Percentiles rank a stretch among this genome's conserved stretches.
Evolutionary conservation across 1,140 invertebrate species (phyloP).

Genomic region (Leguminivora glycinivorella): DNA sequence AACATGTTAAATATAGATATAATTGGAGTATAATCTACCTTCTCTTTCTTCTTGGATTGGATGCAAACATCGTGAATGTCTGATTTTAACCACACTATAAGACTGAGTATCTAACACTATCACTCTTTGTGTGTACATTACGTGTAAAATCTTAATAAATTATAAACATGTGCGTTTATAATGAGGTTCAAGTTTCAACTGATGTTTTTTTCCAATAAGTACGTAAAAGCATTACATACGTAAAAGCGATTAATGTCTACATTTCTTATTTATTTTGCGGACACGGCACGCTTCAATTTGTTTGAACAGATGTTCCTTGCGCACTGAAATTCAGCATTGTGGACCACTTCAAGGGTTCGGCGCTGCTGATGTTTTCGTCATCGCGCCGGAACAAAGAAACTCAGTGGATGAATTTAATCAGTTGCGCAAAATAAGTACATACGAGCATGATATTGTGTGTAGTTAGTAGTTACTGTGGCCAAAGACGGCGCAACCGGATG

Average conservation of each 20-base stretch:
- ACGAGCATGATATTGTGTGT: neutral
- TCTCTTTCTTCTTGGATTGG: conserved; percentile 64
- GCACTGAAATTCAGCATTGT: conserved; percentile 52
- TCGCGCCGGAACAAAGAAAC: conserved; percentile 48
- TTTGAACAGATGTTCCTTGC: conserved; percentile 61
- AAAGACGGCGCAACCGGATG: neutral
- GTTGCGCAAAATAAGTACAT: conserved; percentile 42
- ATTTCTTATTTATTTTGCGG: conserved; percentile 38
- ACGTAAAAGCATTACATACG: conserved; percentile 26
- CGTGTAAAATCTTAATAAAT: conserved; percentile 22
- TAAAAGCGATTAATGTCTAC: conserved; percentile 21
- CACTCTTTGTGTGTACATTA: conserved; percentile 59
- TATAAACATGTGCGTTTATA: conserved; percentile 30
- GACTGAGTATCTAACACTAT: conserved; percentile 57
- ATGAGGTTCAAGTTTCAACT: conserved; percentile 32
- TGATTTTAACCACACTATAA: conserved; percentile 61
- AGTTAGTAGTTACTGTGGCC: neutral
- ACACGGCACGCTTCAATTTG: conserved; percentile 62
- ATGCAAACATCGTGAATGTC: conserved; percentile 61
- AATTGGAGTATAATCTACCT: conserved; percentile 44
- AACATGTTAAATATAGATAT: neutral
- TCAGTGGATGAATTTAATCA: conserved; percentile 58
- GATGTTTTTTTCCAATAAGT: conserved; percentile 33
- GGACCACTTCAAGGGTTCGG: conserved; percentile 39
- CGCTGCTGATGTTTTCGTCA: conserved; percentile 41